Evolutionary conservation across 2,888 invertebrate genomes (phyloP), one percentile per base, ranked within the genome.

Genomic region (Apodemia hepburni): DNA sequence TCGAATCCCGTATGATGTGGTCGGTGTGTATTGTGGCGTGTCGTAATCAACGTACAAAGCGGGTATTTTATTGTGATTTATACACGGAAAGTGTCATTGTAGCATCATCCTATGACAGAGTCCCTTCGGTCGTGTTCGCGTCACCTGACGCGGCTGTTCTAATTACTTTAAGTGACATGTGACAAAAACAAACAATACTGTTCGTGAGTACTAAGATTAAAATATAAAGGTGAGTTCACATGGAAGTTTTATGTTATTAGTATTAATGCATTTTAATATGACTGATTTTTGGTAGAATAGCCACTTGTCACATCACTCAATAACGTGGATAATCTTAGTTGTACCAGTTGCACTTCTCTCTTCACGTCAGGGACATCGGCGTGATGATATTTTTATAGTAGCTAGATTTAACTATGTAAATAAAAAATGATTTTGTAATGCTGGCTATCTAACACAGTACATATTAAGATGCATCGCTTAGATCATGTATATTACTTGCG

Each of bases 21-120:
- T 75, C 72, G 75, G 81, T 87, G 88, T 80, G 85, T 84, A 84
- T 82, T 81, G 79, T 80, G 80, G 78, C 86, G 84, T 89, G 88
- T 87, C 89, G 88, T 82, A 89, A 89, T 86, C 81, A 82, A 76
- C 77, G 76, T 73, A 88, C 89, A 88, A 88, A 85, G 84, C 84
- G 81, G 79, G 79, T 84, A 85, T 87, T 88, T 88, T 87, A 89
- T 88, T 88, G 88, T 90, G 86, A 87, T 88, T 85, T 84, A 84
- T 85, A 87, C 84, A 85, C 45, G 81, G 82, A 85, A 83, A 82
- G 80, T 84, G 81, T 75, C 86, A 88, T 86, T 87, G 87, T 87
- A 74, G 75, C 64, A 65, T 66, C 61, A 82, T 79, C 82, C 84
- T 82, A 84, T 85, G 81, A 85, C 89, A 89, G 90, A 88, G 78